Percentiles rank a stretch among this genome's conserved stretches.
phyloP scores from a whole-genome alignment of 1,140 invertebrate genomes.

The Pectinophora gossypiella region DNA sequence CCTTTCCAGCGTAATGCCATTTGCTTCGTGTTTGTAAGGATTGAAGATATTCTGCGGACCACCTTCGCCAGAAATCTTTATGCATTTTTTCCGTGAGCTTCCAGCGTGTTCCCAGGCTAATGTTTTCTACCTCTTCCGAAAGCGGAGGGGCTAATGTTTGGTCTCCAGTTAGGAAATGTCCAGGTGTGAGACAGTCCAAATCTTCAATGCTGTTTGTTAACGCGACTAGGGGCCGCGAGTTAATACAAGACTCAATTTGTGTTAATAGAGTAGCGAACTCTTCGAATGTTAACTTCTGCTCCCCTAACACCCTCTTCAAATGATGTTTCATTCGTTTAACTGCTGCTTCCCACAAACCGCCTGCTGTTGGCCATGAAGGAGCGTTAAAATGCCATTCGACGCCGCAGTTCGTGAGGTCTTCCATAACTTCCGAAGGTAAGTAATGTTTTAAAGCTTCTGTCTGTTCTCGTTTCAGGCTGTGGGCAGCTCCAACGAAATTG shows the following conservation, averaged over 20 bases:
- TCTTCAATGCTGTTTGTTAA: constrained; percentile 31
- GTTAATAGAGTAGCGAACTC: constrained; percentile 30
- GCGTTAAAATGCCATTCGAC: constrained; percentile 21
- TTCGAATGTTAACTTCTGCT: constrained; percentile 28
- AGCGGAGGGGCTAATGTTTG: constrained; percentile 10
- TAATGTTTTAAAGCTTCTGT: too few relatives aligned
- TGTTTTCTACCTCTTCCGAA: constrained; percentile 9
- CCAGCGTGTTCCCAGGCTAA: constrained; percentile 9
- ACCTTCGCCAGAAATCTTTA: constrained; percentile 17
- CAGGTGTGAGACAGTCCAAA: constrained; percentile 21
- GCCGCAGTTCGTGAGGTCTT: constrained; percentile 9
- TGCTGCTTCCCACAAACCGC: constrained; percentile 43
- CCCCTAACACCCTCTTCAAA: constrained; percentile 27
- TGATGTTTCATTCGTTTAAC: constrained; percentile 38
- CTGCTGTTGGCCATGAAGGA: constrained; percentile 27
- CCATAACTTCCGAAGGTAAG: neutral
- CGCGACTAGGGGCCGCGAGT: constrained; percentile 34
- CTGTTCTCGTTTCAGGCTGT: neutral
- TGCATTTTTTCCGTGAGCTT: constrained; percentile 7
- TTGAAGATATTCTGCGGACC: constrained; percentile 25
- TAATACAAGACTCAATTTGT: constrained; percentile 28
- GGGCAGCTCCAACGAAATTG: constrained; percentile 41
- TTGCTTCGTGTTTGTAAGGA: constrained; percentile 20
- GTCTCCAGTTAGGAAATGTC: constrained; percentile 35
- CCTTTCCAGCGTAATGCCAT: constrained; percentile 16